A percentile compares a stretch with the other conserved stretches of the same genome.
Evolutionary conservation across 2,888 invertebrate species (phyloP).

Genomic region (Strigamia maritima): DNA sequence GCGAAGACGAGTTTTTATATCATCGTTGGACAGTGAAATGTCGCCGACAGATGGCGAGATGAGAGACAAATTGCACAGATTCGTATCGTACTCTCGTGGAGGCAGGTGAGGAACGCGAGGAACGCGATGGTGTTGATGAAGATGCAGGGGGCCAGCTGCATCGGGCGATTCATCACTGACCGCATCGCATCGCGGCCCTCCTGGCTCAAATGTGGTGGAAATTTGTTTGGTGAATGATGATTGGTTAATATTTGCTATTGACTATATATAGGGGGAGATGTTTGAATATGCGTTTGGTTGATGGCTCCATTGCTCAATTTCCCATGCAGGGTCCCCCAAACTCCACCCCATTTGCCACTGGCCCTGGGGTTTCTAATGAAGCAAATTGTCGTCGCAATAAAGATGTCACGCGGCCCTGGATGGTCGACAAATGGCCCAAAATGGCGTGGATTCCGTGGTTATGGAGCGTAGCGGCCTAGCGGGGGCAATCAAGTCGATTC

Average conservation of each 20-base stretch:
- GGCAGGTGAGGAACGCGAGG: not conserved
- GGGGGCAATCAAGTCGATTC: conserved; percentile 23
- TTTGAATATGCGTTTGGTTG: not conserved
- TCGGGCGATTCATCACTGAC: not conserved
- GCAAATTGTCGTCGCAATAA: conserved; percentile 32
- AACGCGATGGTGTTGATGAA: not conserved
- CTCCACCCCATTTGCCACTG: conserved; percentile 29
- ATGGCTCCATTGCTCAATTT: conserved; percentile 26
- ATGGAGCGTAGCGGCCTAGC: not conserved
- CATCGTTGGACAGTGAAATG: not conserved
- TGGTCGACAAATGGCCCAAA: conserved; percentile 23
- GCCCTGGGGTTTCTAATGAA: conserved; percentile 31
- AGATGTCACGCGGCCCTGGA: conserved; percentile 30
- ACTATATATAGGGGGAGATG: not conserved
- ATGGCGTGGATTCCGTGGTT: not conserved
- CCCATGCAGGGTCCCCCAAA: conserved; percentile 21
- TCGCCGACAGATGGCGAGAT: not conserved
- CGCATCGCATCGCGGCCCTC: too few species aligned
- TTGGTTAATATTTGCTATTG: not conserved
- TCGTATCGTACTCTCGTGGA: not conserved
- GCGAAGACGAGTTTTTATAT: not conserved
- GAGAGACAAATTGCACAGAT: conserved; percentile 10
- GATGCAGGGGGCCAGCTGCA: not conserved
- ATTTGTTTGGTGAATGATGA: not conserved
- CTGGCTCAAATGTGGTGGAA: not conserved